Percentiles rank a stretch among this genome's conserved stretches.
Evolutionary conservation across 2,888 invertebrate genomes (phyloP).

Genomic region (Eupithecia pulchellata): DNA sequence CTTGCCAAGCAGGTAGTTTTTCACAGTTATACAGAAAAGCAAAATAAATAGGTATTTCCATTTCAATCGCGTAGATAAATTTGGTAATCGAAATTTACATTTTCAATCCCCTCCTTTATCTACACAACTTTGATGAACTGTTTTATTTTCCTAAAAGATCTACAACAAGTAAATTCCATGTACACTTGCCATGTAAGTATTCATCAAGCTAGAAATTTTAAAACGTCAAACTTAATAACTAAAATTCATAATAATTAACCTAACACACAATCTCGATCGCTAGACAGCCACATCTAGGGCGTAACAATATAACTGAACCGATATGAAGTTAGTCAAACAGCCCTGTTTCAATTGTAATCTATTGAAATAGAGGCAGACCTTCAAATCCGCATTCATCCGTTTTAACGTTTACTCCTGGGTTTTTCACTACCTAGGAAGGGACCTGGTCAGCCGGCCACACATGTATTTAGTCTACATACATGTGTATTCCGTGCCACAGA

Average conservation of each 20-base stretch:
- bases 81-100: not conserved
- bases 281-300: slow-evolving; percentile 55
- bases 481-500: not conserved
- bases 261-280: slow-evolving; percentile 59
- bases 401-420: slow-evolving; percentile 57
- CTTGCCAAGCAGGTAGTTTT: not conserved
- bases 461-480: slow-evolving; percentile 12
- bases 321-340: slow-evolving; percentile 3
- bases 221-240: slow-evolving; percentile 24
- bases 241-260: slow-evolving; percentile 12
- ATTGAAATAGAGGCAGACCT: slow-evolving; percentile 10
- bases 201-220: slow-evolving; percentile 9
- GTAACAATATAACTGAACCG: slow-evolving; percentile 43
- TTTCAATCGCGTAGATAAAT: not conserved
- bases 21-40: not conserved
- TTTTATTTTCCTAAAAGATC: not conserved
- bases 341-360: not conserved
- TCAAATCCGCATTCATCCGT: not conserved
- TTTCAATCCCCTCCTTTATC: not conserved
- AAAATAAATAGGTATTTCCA: not conserved
- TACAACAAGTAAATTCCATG: not conserved
- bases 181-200: slow-evolving; percentile 7
- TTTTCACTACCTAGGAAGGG: slow-evolving; percentile 73
- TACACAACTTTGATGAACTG: not conserved
- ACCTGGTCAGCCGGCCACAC: not conserved